Conservation (phyloP, 2,888 invertebrate species). For the Ectropis crepuscularia region DNA sequence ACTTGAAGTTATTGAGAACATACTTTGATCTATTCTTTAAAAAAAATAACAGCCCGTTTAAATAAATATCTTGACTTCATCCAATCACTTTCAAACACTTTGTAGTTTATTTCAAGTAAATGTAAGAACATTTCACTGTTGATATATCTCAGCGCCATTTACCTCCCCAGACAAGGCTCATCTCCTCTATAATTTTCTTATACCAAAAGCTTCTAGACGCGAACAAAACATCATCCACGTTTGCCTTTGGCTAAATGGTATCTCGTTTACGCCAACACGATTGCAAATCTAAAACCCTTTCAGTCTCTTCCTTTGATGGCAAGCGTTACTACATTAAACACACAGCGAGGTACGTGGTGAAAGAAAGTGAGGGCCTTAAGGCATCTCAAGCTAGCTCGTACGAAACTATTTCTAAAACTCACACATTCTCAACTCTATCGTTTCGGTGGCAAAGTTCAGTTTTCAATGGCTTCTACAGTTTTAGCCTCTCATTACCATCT, state of each 20-base stretch:
- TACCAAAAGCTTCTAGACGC: constrained; percentile 58
- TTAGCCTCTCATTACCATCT: constrained; percentile 71
- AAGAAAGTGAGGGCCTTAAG: constrained; percentile 71
- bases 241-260: constrained; percentile 77
- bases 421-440: constrained; percentile 9
- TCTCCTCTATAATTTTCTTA: constrained; percentile 37
- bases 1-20: no score
- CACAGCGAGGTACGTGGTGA: constrained; percentile 80
- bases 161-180: constrained; percentile 16
- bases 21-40: no score
- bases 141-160: constrained; percentile 8
- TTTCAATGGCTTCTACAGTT: background rate
- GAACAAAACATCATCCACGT: constrained; percentile 55
- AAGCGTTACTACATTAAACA: constrained; percentile 75
- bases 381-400: constrained; percentile 69
- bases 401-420: constrained; percentile 12
- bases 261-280: constrained; percentile 76
- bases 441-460: constrained; percentile 2
- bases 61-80: no score
- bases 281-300: constrained; percentile 75
- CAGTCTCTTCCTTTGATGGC: constrained; percentile 69
- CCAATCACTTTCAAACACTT: no score
- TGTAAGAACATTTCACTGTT: background rate
- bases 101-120: background rate
- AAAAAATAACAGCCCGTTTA: no score